A percentile compares a stretch with the other conserved stretches of the same genome.
phyloP scores from a whole-genome alignment of 2,797 vertebrate species.

The Spinus pinus region DNA sequence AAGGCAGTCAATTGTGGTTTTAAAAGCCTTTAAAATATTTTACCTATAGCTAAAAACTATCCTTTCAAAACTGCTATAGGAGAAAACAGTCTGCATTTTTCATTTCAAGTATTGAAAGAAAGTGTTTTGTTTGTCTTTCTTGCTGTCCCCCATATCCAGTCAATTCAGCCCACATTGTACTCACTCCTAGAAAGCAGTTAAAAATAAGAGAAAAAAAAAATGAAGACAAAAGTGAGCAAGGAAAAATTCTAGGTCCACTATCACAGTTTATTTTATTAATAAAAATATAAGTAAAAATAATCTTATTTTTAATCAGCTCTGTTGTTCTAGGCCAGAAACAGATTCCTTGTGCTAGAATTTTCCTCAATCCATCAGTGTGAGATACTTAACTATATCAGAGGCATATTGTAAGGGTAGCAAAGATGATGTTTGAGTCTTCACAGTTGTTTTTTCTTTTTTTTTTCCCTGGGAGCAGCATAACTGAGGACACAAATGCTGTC shows the following conservation, averaged over 20 bases:
- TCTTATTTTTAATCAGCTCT: background rate
- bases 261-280: background rate
- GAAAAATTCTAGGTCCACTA: background rate
- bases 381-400: background rate
- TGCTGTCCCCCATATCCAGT: background rate
- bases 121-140: background rate
- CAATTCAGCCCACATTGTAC: background rate
- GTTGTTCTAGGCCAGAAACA: background rate
- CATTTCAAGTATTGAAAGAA: background rate
- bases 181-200: background rate
- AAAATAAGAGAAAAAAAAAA: background rate
- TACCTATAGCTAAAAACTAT: background rate
- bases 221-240: background rate
- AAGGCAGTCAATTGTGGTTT: accelerated
- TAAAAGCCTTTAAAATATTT: background rate
- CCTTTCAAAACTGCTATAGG: background rate
- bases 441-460: background rate
- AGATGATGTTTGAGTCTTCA: background rate
- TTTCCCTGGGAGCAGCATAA: background rate
- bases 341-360: background rate
- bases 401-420: background rate
- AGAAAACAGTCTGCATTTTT: background rate
- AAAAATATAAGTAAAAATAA: background rate
- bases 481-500: background rate
- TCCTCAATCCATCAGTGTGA: background rate